Evolutionary conservation across 2,113 vertebrate species (phyloP), one percentile per base, ranked within the genome.

Genomic region (Malurus melanocephalus): DNA sequence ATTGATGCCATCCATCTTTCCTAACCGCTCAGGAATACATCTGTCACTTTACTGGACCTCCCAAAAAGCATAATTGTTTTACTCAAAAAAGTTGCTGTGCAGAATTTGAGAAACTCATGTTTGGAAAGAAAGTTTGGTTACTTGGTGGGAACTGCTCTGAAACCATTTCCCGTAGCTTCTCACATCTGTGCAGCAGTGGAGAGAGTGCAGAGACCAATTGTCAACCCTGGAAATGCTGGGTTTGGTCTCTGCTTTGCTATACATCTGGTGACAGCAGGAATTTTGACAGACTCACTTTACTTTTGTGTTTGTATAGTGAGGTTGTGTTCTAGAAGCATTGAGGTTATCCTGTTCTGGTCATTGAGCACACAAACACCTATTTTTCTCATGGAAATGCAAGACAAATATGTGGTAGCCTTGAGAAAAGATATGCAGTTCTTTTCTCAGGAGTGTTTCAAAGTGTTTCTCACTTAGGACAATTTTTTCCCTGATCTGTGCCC

Each of bases 151-250:
- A 33, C 27, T 2, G 1, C 27, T 68, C 2, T 42, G 19, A 42
- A 76, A 38, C 27, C 51, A 6, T 55, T 90, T 52, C 35, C 32
- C 11, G 5, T 53, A 46, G 43, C 33, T 67, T 21, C 38, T 69
- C n/a, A 27, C 23, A 43, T 52, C 71, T 79, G 22, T n/a, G 24
- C 30, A 68, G 73, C 40, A 43, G n/a, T 21, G 28, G 40, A 78
- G 12, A 66, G 45, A 67, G 18, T 3, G 6, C 20, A 52, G 68
- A 59, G 30, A 52, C 38, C n/a, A 85, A 43, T 49, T 0, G 0
- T 46, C 26, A 43, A 55, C 20, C n/a, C 13, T 48, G 20, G 20
- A 84, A 84, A 62, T 8, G 7, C 22, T 60, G 53, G 4, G 10
- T 51, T 85, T 76, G 11, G 20, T 76, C 16, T 85, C 14, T 74